Evolutionary conservation across 2,888 invertebrate genomes (phyloP), one percentile per base, ranked within the genome.

Genomic region (Salticus scenicus): DNA sequence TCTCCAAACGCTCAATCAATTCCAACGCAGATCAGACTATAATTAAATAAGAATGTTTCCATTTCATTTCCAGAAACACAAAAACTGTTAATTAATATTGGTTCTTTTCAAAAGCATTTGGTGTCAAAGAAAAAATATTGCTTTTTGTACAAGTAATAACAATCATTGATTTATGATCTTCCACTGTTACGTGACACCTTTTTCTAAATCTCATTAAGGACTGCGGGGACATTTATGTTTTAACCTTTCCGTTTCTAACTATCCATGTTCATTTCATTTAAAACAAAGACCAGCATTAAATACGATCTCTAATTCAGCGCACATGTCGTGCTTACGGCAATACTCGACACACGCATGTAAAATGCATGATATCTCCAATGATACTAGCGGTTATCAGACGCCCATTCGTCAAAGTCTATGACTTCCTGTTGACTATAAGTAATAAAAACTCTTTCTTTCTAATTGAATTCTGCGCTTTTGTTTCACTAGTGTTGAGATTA

Each of bases 351-450:
- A 51, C 80, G 74, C 80, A 81, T 81, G 66, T 72, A 81, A 74
- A 81, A 81, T 82, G 73, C 37, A 63, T 28, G 72, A 51, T 75
- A 10, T 14, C 24, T 8, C 67, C 33, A 67, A 33, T 33, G 14
- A 67, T n/a, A 20, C 10, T 20, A 17, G 66, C 12, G 37, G 17
- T 67, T 67, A 67, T 67, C 67, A 20, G 67, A 37, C 67, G 37
- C n/a, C 33, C 76, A 83, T 76, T 72, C 76, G 82, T 83, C 76
- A 83, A 75, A 51, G 28, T 24, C 47, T 24, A 72, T 76, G 42
- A 64, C 76, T 83, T 83, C 82, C 82, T 83, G 82, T 83, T 83
- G 76, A 83, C 82, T 83, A 20, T 14, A 7, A 47, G 82, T 76
- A 76, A 76, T 76, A 83, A 83, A 37, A 83, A 83, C 82, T 76